Evolutionary conservation across 2,888 invertebrate genomes (phyloP).

Genomic region (Stenurella melanura): DNA sequence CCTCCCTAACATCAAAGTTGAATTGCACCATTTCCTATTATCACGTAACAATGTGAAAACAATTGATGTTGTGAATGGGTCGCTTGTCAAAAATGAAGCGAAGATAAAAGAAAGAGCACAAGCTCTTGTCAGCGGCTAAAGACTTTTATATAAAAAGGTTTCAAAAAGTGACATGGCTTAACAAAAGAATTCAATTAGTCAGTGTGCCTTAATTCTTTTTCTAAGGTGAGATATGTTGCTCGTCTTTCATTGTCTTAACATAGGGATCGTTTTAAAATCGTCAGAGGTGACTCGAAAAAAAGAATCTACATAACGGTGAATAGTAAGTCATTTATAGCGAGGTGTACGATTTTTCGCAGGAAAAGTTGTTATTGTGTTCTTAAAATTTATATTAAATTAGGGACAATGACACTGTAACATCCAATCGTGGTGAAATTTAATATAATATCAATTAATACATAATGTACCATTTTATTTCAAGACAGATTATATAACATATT

Average conservation of each 20-base stretch:
- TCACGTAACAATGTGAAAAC: constrained; percentile 4
- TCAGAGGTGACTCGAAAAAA: constrained; percentile 5
- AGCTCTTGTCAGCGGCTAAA: constrained; percentile 41
- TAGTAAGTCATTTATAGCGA: no score
- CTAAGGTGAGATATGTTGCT: constrained; percentile 38
- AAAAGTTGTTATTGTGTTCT: no score
- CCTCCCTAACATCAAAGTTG: constrained; percentile 9
- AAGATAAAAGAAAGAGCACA: constrained; percentile 33
- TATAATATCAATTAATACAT: no score
- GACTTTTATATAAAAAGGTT: constrained; percentile 45
- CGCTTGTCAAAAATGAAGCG: constrained; percentile 43
- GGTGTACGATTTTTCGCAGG: no score
- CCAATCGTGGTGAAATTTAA: no score
- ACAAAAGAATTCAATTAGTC: constrained; percentile 56
- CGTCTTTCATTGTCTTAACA: constrained; percentile 38
- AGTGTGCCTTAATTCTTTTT: constrained; percentile 45
- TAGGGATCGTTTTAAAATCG: constrained; percentile 22
- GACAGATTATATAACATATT: no score
- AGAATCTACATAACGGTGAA: no score
- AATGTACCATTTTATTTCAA: no score
- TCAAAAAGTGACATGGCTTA: constrained; percentile 44
- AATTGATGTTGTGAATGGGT: constrained; percentile 25
- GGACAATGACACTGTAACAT: no score
- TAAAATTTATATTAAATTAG: no score
- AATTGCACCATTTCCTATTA: not conserved